These are phyloP conservation scores for Sinocyclocheilus anshuiensis DNA, from an alignment of 2,113 vertebrate genomes.

Conservation along the genomic window DNA sequence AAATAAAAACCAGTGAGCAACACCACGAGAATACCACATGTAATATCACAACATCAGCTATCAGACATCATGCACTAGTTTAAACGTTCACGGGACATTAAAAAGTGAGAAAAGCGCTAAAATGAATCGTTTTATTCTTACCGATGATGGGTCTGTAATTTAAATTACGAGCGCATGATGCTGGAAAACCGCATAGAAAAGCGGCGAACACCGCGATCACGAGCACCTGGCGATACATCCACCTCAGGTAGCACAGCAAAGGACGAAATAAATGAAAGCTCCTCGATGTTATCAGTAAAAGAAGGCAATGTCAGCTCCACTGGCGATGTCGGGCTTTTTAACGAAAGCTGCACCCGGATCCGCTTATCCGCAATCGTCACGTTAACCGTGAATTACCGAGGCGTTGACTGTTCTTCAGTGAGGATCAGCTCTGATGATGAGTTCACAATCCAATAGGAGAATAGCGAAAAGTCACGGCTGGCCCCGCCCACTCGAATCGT, in stretches of 20 bases:
- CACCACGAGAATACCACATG: neutral
- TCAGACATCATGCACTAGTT: neutral
- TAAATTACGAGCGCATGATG: conserved; percentile 47
- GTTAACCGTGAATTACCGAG: neutral
- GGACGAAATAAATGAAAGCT: neutral
- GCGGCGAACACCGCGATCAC: conserved; percentile 64
- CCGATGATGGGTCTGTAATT: conserved; percentile 74
- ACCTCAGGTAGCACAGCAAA: conserved; percentile 23
- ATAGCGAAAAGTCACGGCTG: neutral
- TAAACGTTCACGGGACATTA: neutral
- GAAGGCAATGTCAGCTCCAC: neutral
- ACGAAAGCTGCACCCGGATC: too few species aligned
- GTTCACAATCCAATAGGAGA: neutral
- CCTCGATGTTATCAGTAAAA: neutral
- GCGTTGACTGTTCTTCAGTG: neutral
- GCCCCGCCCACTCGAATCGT: neutral
- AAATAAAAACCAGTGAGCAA: neutral
- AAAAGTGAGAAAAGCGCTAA: too few species aligned
- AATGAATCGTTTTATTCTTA: conserved; percentile 56
- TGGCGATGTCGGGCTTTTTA: neutral
- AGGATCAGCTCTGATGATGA: neutral
- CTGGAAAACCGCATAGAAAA: conserved; percentile 52
- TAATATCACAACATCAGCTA: neutral
- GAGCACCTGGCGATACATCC: conserved; percentile 66
- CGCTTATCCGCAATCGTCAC: neutral